Evolutionary conservation across 2,113 vertebrate species (phyloP), one percentile per base, ranked within the genome.

Genomic region (Oreochromis niloticus): DNA sequence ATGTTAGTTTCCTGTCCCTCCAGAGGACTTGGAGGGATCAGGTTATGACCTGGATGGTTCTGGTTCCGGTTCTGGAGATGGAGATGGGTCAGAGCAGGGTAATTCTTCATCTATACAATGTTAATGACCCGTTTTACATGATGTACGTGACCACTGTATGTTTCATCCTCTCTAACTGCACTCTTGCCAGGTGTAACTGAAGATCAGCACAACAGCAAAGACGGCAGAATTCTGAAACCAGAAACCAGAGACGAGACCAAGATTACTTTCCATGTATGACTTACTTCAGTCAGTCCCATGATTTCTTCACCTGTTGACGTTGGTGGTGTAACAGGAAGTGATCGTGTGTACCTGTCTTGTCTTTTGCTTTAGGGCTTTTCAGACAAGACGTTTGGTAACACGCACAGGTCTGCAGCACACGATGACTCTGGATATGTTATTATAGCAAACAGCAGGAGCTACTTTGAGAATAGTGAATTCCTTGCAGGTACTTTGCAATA

Each of bases 401-500:
- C 7, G 11, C 12, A 54, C 16, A 41, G 16, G 85, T 13, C 52
- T 50, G 14, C 4, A 34, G 6, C 41, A 24, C 32, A 83, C 10
- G 3, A 8, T 5, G 19, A 22, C 24, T 63, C 75, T 3, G 81
- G 6, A 36, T 84, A 75, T 16, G 12, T 82, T 34, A 0, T 82
- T 17, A 0, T 90, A 30, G 73, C 79, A 7, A 96, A 95, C 79
- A 94, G 92, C 83, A 95, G 95, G 0, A 94, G 95, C 82, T 93
- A 97, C 83, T 95, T 97, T 94, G 96, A 97, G 85, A 95, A 96
- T 89, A 96, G 97, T 91, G 97, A 98, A 81, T 92, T 97, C 17
- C 82, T 97, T 86, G 95, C 96, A 94, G 97, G 98, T 98, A 92
- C 27, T 85, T 57, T 55, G 2, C 17, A 46, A 6, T 24, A 6